Conservation (phyloP, 2,888 invertebrate species). For the Pseudococcus longispinus region DNA sequence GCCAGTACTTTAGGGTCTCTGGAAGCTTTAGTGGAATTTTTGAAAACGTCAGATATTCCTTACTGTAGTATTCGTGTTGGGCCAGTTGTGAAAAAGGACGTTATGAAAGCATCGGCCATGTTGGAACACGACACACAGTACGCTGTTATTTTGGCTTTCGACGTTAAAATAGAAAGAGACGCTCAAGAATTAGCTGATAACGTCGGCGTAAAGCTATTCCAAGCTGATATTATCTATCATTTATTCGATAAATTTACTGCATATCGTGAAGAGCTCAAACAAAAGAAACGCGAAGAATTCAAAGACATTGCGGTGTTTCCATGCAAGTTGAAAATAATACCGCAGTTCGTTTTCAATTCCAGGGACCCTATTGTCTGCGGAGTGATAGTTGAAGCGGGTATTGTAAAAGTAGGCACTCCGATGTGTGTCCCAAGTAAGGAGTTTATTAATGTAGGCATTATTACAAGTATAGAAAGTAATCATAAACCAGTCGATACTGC, state of each 20-base stretch:
- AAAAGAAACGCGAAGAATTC: constrained; percentile 91
- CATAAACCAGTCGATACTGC: constrained; percentile 95
- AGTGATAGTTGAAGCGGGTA: constrained; percentile 93
- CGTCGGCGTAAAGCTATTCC: constrained; percentile 93
- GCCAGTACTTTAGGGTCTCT: constrained; percentile 99
- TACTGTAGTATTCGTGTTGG: constrained; percentile 98
- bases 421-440: constrained; percentile 97
- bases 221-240: constrained; percentile 99
- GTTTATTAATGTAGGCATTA: constrained; percentile 92
- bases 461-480: constrained; percentile 94
- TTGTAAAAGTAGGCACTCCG: constrained; percentile 95
- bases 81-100: constrained; percentile 98
- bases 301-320: constrained; percentile 98
- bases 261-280: constrained; percentile 88
- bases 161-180: constrained; percentile 97
- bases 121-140: constrained; percentile 96
- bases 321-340: constrained; percentile 77
- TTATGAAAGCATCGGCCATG: constrained; percentile 99
- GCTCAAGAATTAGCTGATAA: constrained; percentile 97
- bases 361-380: constrained; percentile 98
- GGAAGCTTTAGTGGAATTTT: constrained; percentile 93
- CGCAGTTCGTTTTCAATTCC: constrained; percentile 96
- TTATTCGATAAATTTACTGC: constrained; percentile 96
- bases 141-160: constrained; percentile 98
- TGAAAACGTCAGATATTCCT: constrained; percentile 90